Conservation (phyloP, 1,140 invertebrate genomes). For the Armadillidium nasatum region DNA sequence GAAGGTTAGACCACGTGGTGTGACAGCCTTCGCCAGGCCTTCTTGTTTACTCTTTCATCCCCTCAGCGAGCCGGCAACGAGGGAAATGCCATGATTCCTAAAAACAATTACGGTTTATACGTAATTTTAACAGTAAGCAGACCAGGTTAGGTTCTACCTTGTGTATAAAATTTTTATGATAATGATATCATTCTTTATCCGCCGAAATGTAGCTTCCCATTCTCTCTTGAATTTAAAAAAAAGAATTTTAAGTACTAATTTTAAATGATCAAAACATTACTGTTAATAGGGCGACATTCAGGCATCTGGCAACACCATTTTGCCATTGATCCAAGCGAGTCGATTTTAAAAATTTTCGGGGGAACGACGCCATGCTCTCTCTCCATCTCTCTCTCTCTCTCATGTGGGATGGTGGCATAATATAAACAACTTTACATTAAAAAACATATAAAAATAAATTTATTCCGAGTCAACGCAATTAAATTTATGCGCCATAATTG, state of each 20-base stretch:
- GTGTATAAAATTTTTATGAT: no score
- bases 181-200: no score
- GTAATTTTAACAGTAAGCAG: no score
- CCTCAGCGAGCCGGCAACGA: neutral
- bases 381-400: no score
- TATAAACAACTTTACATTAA: neutral
- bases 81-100: neutral
- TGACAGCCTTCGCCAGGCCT: constrained; percentile 7
- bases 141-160: no score
- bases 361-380: neutral
- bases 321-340: constrained; percentile 1
- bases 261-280: neutral
- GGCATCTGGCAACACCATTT: constrained; percentile 2
- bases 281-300: neutral
- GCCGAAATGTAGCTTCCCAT: no score
- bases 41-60: constrained; percentile 12
- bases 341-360: constrained; percentile 3
- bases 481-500: no score
- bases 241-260: neutral
- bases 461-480: no score
- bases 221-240: neutral
- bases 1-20: neutral
- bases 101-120: no score
- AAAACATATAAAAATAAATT: no score
- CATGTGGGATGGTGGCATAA: neutral